These are phyloP conservation scores for Hyphantria cunea DNA, from an alignment of 1,140 invertebrate species.

Conservation along the genomic window DNA sequence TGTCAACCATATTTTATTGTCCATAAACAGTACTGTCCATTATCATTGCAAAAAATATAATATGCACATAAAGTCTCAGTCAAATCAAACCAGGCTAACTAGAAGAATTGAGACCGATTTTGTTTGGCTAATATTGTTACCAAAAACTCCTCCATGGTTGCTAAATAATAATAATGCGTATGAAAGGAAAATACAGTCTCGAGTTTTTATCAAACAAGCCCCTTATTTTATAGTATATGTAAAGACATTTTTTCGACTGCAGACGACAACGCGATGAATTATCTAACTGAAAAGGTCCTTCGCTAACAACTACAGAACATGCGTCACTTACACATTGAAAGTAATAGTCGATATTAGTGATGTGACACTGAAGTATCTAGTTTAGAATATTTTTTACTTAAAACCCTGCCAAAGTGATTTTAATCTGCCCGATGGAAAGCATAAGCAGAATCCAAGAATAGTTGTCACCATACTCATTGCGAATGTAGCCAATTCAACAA, in stretches of 20 bases:
- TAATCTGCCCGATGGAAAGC: no score
- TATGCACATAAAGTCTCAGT: not conserved
- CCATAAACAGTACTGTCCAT: no score
- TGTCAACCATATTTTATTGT: no score
- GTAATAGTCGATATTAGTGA: constrained; percentile 14
- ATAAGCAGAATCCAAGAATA: no score
- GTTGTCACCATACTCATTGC: no score
- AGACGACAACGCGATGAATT: constrained; percentile 17
- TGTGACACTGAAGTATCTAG: no score
- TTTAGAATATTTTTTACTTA: no score
- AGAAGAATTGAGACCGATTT: not conserved
- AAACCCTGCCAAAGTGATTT: no score
- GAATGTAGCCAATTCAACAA: not conserved
- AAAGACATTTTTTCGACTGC: constrained; percentile 12
- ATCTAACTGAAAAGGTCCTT: constrained; percentile 20
- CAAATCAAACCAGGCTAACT: no score
- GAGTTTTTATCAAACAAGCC: constrained; percentile 17
- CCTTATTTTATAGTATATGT: not conserved
- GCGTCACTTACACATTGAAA: constrained; percentile 27
- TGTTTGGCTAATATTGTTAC: not conserved
- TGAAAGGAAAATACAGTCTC: constrained; percentile 3
- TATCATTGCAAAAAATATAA: no score
- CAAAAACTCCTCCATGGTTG: not conserved
- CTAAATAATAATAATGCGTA: not conserved
- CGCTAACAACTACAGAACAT: constrained; percentile 24